These are phyloP conservation scores for Fulica atra DNA, from an alignment of 2,113 vertebrate species.

Conservation along the genomic window DNA sequence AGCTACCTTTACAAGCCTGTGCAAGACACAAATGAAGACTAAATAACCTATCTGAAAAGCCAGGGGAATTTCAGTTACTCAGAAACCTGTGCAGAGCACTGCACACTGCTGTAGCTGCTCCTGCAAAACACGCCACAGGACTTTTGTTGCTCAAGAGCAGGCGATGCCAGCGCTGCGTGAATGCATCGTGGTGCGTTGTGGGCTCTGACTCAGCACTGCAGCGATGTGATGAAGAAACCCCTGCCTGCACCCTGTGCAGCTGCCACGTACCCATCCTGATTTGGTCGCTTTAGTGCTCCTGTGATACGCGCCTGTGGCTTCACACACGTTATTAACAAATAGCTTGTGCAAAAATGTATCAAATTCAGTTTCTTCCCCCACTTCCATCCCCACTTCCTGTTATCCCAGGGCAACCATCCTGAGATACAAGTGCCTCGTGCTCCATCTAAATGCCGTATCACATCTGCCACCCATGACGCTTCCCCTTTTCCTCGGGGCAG, in stretches of 20 bases:
- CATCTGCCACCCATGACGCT: background rate
- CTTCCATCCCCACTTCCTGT: background rate
- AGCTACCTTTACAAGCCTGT: background rate
- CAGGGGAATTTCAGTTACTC: background rate
- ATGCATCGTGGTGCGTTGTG: fast-evolving
- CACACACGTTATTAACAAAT: background rate
- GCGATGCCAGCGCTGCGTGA: fast-evolving
- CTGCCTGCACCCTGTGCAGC: background rate
- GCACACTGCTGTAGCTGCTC: background rate
- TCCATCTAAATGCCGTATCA: background rate
- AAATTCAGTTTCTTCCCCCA: background rate
- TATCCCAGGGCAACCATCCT: background rate
- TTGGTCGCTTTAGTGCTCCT: background rate
- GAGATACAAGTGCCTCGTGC: background rate
- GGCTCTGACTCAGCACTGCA: background rate
- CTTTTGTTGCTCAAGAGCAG: background rate
- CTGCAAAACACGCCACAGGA: background rate
- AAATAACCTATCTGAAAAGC: background rate
- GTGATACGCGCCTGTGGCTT: background rate
- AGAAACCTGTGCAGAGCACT: background rate
- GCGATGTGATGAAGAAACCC: background rate
- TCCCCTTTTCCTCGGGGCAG: background rate
- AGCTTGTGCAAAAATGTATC: background rate
- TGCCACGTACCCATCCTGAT: fast-evolving
- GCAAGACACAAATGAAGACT: background rate